Evolutionary conservation across 1,140 invertebrate species (phyloP), one percentile per base, ranked within the genome.

Genomic region (Drosophila micromelanica): DNA sequence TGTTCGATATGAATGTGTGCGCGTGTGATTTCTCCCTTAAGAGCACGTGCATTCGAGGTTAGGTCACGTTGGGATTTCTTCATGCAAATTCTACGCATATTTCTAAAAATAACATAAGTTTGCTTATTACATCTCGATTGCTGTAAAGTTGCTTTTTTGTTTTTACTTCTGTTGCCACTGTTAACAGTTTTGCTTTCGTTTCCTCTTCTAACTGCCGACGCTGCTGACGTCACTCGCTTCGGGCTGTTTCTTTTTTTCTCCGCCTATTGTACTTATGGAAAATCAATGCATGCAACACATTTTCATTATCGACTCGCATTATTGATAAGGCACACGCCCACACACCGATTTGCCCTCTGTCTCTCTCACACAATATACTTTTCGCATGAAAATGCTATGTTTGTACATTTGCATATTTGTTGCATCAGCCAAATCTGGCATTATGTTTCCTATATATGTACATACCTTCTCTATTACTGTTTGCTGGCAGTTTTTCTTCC

Each of bases 341-440:
- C 27, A 15, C 57, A 52, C 20, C 2, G 7, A 27, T 12, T 5
- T 13, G 42, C 17, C 42, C 15, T n/a, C n/a, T 35, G 5, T 20
- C 20, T 23, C 20, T 40, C 40, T n/a, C 11, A 74, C 20, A 37
- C 23, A 49, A n/a, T 17, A 37, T 15, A 46, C 32, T 42, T 48
- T 40, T 40, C 20, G 13, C 35, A 48, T 65, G 40, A 17, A 23
- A 51, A 30, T 48, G 15, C 0, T 48, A 40, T 35, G 2, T 35
- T 9, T 35, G 32, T 8, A 51, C 23, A 54, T 38, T 3, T 77
- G 60, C 46, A 60, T 23, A 37, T 42, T 52, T 85, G 37, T 87
- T 87, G 70, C 82, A 73, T 87, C 82, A 87, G 76, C 79, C 37
- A 64, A 42, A 27, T 32, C 8, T 43, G 13, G 55, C 3, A 48